Evolutionary conservation across 2,113 vertebrate genomes (phyloP).

Genomic region (Laticauda colubrina): DNA sequence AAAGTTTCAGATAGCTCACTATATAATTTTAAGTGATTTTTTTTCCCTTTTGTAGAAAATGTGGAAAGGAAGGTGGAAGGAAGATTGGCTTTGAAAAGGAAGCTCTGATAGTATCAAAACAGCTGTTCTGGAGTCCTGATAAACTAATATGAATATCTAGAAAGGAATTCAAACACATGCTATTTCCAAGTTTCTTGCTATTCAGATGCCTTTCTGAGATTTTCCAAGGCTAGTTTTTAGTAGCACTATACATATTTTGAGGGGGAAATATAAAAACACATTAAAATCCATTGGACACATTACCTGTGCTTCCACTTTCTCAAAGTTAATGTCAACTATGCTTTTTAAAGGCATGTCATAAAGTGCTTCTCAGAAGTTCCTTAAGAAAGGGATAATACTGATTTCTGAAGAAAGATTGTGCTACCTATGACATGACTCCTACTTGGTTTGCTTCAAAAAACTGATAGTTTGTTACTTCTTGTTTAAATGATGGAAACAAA

Average conservation of each 20-base stretch:
- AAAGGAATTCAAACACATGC: not conserved
- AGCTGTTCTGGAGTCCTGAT: not conserved
- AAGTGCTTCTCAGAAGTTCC: not conserved
- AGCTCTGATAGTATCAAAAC: not conserved
- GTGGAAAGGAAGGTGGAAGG: not conserved
- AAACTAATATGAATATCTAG: not conserved
- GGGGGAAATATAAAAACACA: not conserved
- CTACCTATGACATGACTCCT: conserved; percentile 21
- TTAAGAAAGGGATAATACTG: conserved; percentile 32
- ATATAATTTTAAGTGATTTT: not conserved
- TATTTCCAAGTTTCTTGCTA: not conserved
- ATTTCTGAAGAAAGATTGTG: not conserved
- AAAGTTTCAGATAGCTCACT: not conserved
- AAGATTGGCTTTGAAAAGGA: not conserved
- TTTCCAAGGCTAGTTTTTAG: not conserved
- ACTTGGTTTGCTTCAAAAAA: conserved; percentile 11
- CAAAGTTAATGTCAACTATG: conserved; percentile 30
- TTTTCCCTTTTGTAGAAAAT: not conserved
- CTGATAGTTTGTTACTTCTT: conserved; percentile 27
- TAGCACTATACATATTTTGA: not conserved
- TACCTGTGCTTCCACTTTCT: conserved; percentile 27
- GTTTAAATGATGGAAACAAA: conserved; percentile 45
- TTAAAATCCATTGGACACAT: not conserved
- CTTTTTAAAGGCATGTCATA: conserved; percentile 29
- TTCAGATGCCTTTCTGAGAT: not conserved